Base-by-base conservation (phyloP, 2,888 invertebrate genomes). In the Caenorhabditis sp. region DNA sequence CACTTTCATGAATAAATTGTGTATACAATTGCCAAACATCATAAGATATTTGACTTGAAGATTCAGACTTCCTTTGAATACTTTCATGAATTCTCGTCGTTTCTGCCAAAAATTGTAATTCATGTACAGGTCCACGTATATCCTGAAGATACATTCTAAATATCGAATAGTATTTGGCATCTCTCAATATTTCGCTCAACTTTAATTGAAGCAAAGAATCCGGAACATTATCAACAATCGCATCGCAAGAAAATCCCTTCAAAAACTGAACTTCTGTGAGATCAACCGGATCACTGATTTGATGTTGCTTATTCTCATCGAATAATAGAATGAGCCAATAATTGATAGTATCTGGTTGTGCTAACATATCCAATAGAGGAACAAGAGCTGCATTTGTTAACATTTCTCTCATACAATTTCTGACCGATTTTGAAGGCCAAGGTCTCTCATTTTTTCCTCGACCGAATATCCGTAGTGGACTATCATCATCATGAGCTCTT, bases 331-430 rank as follows among this genome's bases (percentile, higher is more conserved):
- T 77, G 5, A 85, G 67, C 50, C 87, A 80, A 21, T 79, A 70
- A 62, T 87, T 87, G 54, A 87, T 74, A 1, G 82, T 84, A 61
- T 86, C 86, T 10, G 87, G 87, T 65, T 87, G 85, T 5, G 87
- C 78, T 26, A 84, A 59, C 57, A 84, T 61, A 58, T 87, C 87
- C 36, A 87, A 66, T 7, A 80, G 58, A 14, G 87, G 87, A 26
- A 84, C 60, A 8, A 87, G 74, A 7, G 86, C 66, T 3, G 80
- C 74, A 53, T 83, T 84, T 20, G 82, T 71, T 10, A 87, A 43
- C 49, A 87, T 66, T 77, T 87, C 86, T 26, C 85, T 80, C 17
- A 87, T 53, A 27, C 87, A 82, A 53, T 82, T 82, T 31, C 86
- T 81, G 52, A 76, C 73, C 8, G 82, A 77, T 25, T 85, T 83